These are phyloP conservation scores for Reticulitermes speratus DNA, from an alignment of 1,140 invertebrate species.

Conservation along the genomic window DNA sequence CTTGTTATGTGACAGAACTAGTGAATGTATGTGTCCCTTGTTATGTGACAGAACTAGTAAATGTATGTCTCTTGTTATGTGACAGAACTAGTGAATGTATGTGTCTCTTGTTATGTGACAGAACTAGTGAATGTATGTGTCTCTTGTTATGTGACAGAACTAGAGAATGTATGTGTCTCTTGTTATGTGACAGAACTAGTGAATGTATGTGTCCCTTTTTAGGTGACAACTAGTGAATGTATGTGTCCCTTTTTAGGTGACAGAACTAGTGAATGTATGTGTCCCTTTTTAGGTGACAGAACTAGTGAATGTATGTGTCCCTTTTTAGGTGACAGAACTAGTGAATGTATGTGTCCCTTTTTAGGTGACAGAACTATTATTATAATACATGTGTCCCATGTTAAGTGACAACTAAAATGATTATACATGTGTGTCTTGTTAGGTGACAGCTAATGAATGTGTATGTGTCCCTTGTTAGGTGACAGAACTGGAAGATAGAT, in stretches of 20 bases:
- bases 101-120: slow-evolving; percentile 34
- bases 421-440: neutral
- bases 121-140: slow-evolving; percentile 32
- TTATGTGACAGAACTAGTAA: slow-evolving; percentile 37
- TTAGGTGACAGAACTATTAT: slow-evolving; percentile 39
- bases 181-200: slow-evolving; percentile 37
- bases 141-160: slow-evolving; percentile 36
- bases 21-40: neutral
- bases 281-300: slow-evolving; percentile 35
- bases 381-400: neutral
- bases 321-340: slow-evolving; percentile 38
- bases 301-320: slow-evolving; percentile 8
- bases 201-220: too few relatives aligned
- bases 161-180: slow-evolving; percentile 32
- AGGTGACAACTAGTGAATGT: slow-evolving; percentile 36
- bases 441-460: slow-evolving; percentile 34
- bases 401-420: slow-evolving; percentile 33
- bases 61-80: slow-evolving; percentile 30
- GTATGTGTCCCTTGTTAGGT: slow-evolving; percentile 32
- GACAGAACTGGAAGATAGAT: slow-evolving; percentile 37
- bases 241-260: slow-evolving; percentile 32
- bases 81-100: slow-evolving; percentile 32
- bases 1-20: slow-evolving; percentile 37
- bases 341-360: neutral
- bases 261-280: slow-evolving; percentile 32